A percentile compares a stretch with the other conserved stretches of the same genome.
phyloP scores from a whole-genome alignment of 2,797 vertebrate genomes.

The Anomalospiza imberbis region DNA sequence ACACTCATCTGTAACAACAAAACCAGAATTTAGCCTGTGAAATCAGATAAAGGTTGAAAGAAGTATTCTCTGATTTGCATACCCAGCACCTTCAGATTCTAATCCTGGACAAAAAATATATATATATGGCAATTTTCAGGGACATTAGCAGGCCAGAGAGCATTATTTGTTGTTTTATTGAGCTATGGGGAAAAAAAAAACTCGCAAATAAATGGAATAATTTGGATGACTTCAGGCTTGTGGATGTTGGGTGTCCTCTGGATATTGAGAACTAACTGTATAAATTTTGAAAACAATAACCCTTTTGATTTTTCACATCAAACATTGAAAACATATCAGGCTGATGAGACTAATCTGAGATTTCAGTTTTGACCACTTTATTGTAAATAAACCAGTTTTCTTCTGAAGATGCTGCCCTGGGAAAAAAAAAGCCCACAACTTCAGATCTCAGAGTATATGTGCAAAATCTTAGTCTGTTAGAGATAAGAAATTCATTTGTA shows the following conservation, averaged over 20 bases:
- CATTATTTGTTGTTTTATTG: not conserved
- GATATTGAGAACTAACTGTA: not conserved
- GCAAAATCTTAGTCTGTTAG: not conserved
- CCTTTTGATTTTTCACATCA: not conserved
- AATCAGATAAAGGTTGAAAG: not conserved
- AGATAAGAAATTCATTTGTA: not conserved
- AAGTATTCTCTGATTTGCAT: not conserved
- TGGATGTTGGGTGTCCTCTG: not conserved
- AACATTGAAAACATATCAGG: not conserved
- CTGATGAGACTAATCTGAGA: not conserved
- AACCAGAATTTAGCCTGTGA: not conserved
- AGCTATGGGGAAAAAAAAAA: not conserved
- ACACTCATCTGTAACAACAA: not conserved
- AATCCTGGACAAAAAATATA: not conserved
- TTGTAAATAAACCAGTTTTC: not conserved
- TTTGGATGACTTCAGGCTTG: not conserved
- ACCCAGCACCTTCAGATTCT: not conserved
- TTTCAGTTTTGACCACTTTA: not conserved
- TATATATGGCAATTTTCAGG: not conserved
- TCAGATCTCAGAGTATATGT: not conserved
- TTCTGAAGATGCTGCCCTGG: not conserved
- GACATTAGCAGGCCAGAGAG: not conserved
- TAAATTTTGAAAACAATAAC: not conserved
- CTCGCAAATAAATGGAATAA: not conserved
- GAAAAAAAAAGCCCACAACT: not conserved